Percentiles rank a stretch among this genome's conserved stretches.
phyloP scores from a whole-genome alignment of 2,797 vertebrate genomes.

The Tenualosa ilisha region DNA sequence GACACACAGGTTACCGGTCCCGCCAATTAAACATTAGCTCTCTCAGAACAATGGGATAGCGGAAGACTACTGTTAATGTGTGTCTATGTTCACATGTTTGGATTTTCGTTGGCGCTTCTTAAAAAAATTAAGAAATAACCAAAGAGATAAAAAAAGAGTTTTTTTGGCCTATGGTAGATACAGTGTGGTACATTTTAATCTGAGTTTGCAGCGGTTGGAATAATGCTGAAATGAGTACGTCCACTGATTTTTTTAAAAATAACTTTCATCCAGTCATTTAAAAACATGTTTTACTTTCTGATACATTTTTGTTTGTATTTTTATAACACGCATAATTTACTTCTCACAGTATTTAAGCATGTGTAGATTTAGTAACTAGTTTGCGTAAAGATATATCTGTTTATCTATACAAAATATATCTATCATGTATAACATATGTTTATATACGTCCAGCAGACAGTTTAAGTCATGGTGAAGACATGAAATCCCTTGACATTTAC shows the following conservation, averaged over 20 bases:
- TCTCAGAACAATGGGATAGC: slow-evolving; percentile 24
- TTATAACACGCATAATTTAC: no score
- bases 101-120: background rate
- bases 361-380: background rate
- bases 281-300: no score
- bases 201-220: background rate
- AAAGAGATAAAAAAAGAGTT: background rate
- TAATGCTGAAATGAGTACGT: no score
- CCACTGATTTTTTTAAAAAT: background rate
- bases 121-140: background rate
- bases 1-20: slow-evolving; percentile 66
- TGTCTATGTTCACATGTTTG: slow-evolving; percentile 42
- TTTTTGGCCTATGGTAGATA: background rate
- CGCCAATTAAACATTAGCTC: slow-evolving; percentile 76
- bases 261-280: background rate
- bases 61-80: slow-evolving; percentile 2
- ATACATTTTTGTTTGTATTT: no score
- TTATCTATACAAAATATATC: background rate
- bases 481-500: background rate
- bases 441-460: no score
- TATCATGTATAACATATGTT: no score
- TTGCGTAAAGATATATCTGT: background rate
- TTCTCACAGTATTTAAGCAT: no score
- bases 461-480: background rate
- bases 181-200: background rate